A percentile compares a stretch with the other conserved stretches of the same genome.
phyloP scores from a whole-genome alignment of 2,113 vertebrate species.

The Colinus virginianus region DNA sequence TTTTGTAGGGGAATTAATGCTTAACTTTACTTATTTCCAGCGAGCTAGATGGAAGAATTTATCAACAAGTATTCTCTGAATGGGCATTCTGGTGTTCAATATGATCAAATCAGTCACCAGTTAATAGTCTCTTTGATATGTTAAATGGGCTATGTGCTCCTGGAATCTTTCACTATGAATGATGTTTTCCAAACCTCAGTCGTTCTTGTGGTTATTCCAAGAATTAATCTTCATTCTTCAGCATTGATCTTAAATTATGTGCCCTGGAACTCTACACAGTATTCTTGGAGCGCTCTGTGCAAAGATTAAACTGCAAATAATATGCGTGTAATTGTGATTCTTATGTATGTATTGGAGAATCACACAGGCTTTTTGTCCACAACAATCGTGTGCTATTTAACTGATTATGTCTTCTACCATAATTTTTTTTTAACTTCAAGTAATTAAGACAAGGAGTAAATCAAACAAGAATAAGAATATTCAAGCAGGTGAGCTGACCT shows the following conservation, averaged over 20 bases:
- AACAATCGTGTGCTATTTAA: not conserved
- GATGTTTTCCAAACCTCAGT: not conserved
- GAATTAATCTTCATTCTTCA: not conserved
- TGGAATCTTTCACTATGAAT: not conserved
- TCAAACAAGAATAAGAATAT: not conserved
- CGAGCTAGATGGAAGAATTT: not conserved
- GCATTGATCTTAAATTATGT: not conserved
- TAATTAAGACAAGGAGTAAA: not conserved
- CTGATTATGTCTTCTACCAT: not conserved
- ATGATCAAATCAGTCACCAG: not conserved
- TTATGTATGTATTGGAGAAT: not conserved
- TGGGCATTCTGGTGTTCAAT: not conserved
- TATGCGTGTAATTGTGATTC: not conserved
- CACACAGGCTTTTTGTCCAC: not conserved
- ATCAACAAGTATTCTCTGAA: not conserved
- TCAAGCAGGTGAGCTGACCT: not conserved
- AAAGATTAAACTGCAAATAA: not conserved
- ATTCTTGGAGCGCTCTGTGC: not conserved
- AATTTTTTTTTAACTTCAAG: not conserved
- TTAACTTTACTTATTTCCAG: not conserved
- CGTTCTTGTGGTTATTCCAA: not conserved
- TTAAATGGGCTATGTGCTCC: not conserved
- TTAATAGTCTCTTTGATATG: not conserved
- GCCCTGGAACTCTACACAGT: not conserved
- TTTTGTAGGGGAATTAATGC: conserved; percentile 13